Conservation (phyloP, 2,113 vertebrate genomes). For the Seriola quinqueradiata region DNA sequence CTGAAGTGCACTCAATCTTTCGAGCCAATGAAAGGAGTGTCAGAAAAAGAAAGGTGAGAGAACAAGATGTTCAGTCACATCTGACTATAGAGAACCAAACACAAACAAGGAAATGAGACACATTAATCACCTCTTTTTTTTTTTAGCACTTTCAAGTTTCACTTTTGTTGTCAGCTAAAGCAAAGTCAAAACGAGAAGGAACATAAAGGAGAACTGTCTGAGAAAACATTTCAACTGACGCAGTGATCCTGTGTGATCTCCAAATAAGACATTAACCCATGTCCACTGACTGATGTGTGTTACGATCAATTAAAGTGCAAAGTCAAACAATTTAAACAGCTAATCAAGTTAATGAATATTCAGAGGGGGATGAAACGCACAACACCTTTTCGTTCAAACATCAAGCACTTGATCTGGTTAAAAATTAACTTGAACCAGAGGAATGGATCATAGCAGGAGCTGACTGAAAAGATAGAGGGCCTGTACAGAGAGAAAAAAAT, state of each 20-base stretch:
- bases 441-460: conserved; percentile 30
- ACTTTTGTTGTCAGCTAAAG: conserved; percentile 17
- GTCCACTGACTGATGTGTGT: conserved; percentile 4
- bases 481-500: conserved; percentile 12
- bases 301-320: conserved; percentile 20
- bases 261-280: conserved; percentile 8
- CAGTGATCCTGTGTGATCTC: conserved; percentile 3
- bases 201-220: neutral
- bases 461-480: conserved; percentile 25
- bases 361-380: conserved; percentile 13
- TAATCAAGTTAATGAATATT: conserved; percentile 58
- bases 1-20: conserved; percentile 40
- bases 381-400: conserved; percentile 39
- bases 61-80: conserved; percentile 16
- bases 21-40: conserved; percentile 46
- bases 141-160: neutral
- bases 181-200: conserved; percentile 8
- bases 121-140: conserved; percentile 36
- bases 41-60: conserved; percentile 48
- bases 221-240: neutral
- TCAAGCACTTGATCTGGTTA: conserved; percentile 56
- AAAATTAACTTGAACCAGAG: conserved; percentile 67
- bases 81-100: conserved; percentile 31
- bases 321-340: conserved; percentile 44
- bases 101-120: conserved; percentile 24